Conservation (phyloP, 1,140 invertebrate genomes). For the Marisa cornuarietis region DNA sequence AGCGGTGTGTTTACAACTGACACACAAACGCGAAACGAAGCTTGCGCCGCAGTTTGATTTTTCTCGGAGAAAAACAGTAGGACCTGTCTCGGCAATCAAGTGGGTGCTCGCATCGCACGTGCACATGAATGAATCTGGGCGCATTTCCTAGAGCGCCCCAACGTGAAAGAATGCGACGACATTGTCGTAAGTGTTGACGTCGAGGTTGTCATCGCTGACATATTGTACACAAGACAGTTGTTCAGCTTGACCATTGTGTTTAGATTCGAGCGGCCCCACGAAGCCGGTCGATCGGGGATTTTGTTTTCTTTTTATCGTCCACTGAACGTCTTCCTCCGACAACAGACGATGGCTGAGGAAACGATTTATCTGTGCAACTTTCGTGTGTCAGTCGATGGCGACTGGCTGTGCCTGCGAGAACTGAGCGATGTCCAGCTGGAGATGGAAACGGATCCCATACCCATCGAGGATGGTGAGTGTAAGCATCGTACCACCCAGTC, state of each 20-base stretch:
- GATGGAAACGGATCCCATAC: conserved; percentile 71
- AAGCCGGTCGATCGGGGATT: too few relatives aligned
- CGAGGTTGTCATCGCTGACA: too few relatives aligned
- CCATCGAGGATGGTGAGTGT: conserved; percentile 27
- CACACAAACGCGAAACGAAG: too few relatives aligned
- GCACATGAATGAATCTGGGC: too few relatives aligned
- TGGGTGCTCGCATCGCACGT: too few relatives aligned
- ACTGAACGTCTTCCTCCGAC: not conserved
- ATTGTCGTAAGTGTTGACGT: not conserved
- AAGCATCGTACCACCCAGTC: too few relatives aligned
- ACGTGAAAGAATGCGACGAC: not conserved
- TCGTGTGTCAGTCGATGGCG: conserved; percentile 94
- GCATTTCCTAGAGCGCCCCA: too few relatives aligned
- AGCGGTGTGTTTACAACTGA: too few relatives aligned
- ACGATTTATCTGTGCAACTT: conserved; percentile 98
- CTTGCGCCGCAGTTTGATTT: too few relatives aligned
- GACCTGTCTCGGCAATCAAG: too few relatives aligned
- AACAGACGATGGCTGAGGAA: conserved; percentile 78
- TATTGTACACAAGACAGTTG: too few relatives aligned
- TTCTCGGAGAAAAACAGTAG: too few relatives aligned
- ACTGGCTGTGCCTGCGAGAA: conserved; percentile 96
- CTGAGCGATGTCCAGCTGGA: conserved; percentile 83
- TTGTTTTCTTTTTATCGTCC: not conserved
- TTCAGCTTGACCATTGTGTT: not conserved
- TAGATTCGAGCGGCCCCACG: not conserved